Evolutionary conservation across 92 coral and sea anemone genomes (phyloP).

Genomic region (Bergia sp.): DNA sequence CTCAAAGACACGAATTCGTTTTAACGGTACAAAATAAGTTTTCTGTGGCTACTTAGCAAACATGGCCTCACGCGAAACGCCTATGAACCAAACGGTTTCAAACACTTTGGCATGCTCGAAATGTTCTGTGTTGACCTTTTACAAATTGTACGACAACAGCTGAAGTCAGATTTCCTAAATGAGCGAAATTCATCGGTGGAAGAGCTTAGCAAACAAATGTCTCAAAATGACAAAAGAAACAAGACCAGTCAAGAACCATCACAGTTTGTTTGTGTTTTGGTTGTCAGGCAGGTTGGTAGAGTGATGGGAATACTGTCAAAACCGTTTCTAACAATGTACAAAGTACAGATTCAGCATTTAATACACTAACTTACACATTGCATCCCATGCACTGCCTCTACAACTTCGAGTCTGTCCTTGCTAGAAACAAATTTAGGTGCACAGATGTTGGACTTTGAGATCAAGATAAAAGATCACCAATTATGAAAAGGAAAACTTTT

Average conservation of each 20-base stretch:
- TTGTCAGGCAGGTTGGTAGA: background rate
- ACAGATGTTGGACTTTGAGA: background rate
- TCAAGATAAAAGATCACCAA: background rate
- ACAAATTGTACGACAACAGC: too few relatives aligned
- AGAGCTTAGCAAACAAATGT: conserved; percentile 15
- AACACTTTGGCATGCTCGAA: background rate
- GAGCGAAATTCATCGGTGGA: background rate
- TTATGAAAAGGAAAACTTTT: background rate
- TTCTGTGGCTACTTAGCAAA: background rate
- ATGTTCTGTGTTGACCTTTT: background rate
- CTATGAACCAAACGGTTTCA: background rate
- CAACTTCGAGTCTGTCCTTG: background rate
- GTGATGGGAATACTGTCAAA: background rate
- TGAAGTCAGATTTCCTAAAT: background rate
- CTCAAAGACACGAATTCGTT: background rate
- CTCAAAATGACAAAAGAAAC: background rate
- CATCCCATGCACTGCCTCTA: background rate
- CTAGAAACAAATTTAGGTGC: background rate
- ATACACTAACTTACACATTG: background rate
- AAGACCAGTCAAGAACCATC: conserved; percentile 7
- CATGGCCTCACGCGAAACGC: background rate
- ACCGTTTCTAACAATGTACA: background rate
- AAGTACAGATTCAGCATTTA: background rate
- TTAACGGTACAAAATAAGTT: background rate
- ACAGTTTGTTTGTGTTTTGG: conserved; percentile 22